Evolutionary conservation across 2,888 invertebrate genomes (phyloP), one percentile per base, ranked within the genome.

Genomic region (Anarsia innoxiella): DNA sequence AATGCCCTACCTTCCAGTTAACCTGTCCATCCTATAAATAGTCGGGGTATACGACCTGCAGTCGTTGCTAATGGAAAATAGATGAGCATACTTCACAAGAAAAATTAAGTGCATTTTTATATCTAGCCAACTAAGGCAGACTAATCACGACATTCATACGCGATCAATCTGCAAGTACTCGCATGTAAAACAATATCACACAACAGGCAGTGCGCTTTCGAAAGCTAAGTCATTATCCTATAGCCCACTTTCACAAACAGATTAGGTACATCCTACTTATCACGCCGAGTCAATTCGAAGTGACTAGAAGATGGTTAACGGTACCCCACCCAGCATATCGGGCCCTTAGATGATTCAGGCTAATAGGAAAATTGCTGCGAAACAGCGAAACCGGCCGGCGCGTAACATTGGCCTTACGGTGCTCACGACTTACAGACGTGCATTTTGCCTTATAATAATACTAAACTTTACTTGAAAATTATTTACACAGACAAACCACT

Each of bases 321-420:
- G 58, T 61, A 61, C 67, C 61, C 67, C n/a, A n/a, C n/a, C n/a
- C 65, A 60, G 57, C 60, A 51, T 51, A 59, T 60, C 62, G 51
- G 64, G 68, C 79, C 79, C 80, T 80, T 73, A 72, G 66, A 72
- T 67, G 62, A 72, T 68, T 72, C 63, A 72, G 52, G 58, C 66
- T 79, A 80, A 85, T 83, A 72, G 69, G 67, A 80, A 83, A 78
- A 84, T 85, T 84, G 69, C 66, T 62, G 62, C 60, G 52, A 66
- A 72, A 56, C 60, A 55, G 54, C 58, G 53, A 62, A 59, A 56
- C 63, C 56, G 59, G 53, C 56, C 60, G 63, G 66, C 62, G 68
- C 71, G 80, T 84, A 84, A 80, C 82, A 84, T 85, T 84, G 84
- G 82, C 83, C 84, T 85, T 83, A 77, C 68, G 53, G 58, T 57